Conservation (phyloP, 2,888 invertebrate genomes). For the Tridacna crocea region DNA sequence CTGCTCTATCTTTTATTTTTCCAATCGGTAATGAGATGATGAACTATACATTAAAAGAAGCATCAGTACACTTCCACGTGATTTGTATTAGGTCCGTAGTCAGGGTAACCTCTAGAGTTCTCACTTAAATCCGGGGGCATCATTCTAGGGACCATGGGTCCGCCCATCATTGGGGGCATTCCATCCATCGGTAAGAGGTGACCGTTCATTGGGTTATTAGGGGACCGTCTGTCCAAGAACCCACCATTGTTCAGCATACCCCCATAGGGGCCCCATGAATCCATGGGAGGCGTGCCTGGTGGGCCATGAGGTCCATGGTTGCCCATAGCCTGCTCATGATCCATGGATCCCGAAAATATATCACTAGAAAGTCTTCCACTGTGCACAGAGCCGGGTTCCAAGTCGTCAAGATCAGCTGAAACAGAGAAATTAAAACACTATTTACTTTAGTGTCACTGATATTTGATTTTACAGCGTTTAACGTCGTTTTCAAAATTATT, state of each 20-base stretch:
- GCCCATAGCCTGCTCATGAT: constrained; percentile 79
- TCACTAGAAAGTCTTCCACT: constrained; percentile 75
- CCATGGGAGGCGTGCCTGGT: constrained; percentile 78
- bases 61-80: constrained; percentile 81
- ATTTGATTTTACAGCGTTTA: not conserved
- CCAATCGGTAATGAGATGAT: too few relatives aligned
- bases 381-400: constrained; percentile 71
- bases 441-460: too few relatives aligned
- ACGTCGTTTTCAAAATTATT: not conserved
- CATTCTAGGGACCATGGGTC: constrained; percentile 70
- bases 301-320: constrained; percentile 79
- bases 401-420: constrained; percentile 73
- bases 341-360: constrained; percentile 77
- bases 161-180: constrained; percentile 67
- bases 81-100: constrained; percentile 75
- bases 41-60: not conserved
- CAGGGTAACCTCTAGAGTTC: constrained; percentile 73
- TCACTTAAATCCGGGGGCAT: constrained; percentile 75
- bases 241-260: constrained; percentile 67
- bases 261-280: constrained; percentile 73
- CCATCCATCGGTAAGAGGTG: constrained; percentile 77
- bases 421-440: not conserved
- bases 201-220: constrained; percentile 72
- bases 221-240: constrained; percentile 78
- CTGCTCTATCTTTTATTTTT: too few relatives aligned